These are phyloP conservation scores for Gnathonemus echidnorhynchus DNA, from an alignment of 2,113 vertebrate species.

Conservation along the genomic window DNA sequence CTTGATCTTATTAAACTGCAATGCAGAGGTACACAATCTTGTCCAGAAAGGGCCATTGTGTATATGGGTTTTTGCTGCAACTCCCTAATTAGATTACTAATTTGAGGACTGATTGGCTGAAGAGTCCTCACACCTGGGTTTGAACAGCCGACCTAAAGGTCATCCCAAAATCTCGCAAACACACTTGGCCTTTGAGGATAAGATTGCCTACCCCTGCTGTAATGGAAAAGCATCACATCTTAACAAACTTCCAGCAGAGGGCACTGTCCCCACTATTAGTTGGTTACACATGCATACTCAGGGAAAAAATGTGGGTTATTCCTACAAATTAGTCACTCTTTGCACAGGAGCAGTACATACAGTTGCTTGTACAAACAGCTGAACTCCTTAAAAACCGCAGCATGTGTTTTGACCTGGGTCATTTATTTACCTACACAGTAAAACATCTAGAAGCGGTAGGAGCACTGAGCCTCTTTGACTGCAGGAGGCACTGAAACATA, in stretches of 20 bases:
- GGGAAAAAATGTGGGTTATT: not conserved
- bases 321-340: not conserved
- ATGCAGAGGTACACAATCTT: not conserved
- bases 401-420: not conserved
- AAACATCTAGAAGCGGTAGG: not conserved
- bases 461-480: not conserved
- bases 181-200: not conserved
- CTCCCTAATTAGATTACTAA: not conserved
- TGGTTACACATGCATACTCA: not conserved
- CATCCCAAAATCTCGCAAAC: not conserved
- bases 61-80: not conserved
- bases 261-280: not conserved
- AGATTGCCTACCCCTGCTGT: not conserved
- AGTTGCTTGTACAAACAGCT: slow-evolving; percentile 8
- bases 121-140: not conserved
- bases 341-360: slow-evolving; percentile 7
- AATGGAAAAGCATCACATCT: not conserved
- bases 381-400: not conserved
- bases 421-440: not conserved
- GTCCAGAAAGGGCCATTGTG: not conserved
- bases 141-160: not conserved
- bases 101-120: not conserved
- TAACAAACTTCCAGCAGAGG: slow-evolving; percentile 12
- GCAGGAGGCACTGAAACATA: slow-evolving; percentile 15
- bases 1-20: not conserved